These are phyloP conservation scores for Drosophila mimica DNA, from an alignment of 2,888 invertebrate species.

Conservation along the genomic window DNA sequence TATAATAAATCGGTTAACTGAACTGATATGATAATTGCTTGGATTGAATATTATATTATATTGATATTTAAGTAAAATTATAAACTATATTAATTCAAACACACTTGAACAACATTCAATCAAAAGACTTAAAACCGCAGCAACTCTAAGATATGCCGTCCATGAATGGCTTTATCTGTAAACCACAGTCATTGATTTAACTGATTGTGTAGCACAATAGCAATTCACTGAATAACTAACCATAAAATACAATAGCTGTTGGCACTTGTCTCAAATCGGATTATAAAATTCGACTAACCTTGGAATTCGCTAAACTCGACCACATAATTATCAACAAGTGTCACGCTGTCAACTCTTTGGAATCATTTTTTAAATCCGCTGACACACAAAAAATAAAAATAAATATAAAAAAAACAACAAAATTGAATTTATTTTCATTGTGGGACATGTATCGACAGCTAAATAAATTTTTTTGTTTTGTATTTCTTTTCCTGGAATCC, in stretches of 20 bases:
- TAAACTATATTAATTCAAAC: not conserved
- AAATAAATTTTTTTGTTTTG: not conserved
- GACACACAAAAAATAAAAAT: conserved; percentile 23
- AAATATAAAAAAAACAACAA: not conserved
- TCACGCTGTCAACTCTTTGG: conserved; percentile 34
- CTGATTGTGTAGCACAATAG: not conserved
- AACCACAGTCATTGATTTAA: not conserved
- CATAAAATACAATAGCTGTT: not conserved
- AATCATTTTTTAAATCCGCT: conserved; percentile 30
- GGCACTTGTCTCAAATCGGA: conserved; percentile 9
- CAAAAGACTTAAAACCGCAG: not conserved
- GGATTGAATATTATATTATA: too few species aligned
- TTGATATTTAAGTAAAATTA: not conserved
- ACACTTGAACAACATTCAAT: not conserved
- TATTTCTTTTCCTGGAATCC: conserved; percentile 7
- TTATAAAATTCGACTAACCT: conserved; percentile 44
- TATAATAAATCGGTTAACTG: not conserved
- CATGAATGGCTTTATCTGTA: not conserved
- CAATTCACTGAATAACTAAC: not conserved
- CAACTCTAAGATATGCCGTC: not conserved
- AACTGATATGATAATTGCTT: not conserved
- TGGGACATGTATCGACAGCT: conserved; percentile 37
- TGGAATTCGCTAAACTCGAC: conserved; percentile 34
- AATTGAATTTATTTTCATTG: conserved; percentile 17
- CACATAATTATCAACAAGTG: conserved; percentile 34